A percentile compares a stretch with the other conserved stretches of the same genome.
Conservation (phyloP, 2,797 vertebrate genomes). For the Erithacus rubecula region DNA sequence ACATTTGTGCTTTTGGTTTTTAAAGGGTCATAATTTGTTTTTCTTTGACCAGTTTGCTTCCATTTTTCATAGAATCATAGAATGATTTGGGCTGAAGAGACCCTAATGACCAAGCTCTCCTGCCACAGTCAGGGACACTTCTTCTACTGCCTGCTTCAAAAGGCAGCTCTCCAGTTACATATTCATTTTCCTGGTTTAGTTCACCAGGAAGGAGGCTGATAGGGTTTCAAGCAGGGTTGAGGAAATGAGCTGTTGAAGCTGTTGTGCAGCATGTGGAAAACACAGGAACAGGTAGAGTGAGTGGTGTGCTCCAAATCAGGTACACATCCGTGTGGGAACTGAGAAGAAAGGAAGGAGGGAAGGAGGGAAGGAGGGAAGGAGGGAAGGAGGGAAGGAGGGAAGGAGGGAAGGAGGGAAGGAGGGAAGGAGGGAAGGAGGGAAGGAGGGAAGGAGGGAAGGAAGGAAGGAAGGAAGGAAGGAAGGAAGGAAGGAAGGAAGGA, state of each 20-base stretch:
- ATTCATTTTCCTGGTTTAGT: neutral
- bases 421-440: too few species aligned
- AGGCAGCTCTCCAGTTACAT: neutral
- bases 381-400: neutral
- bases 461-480: too few species aligned
- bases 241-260: neutral
- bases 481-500: too few species aligned
- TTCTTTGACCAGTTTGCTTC: neutral
- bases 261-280: neutral
- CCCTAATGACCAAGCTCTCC: fast-evolving
- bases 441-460: too few species aligned
- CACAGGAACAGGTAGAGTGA: neutral
- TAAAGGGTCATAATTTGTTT: neutral
- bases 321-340: neutral
- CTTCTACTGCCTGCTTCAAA: neutral
- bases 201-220: neutral
- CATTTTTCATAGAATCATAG: neutral
- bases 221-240: neutral
- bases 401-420: too few species aligned
- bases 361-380: too few species aligned
- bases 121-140: neutral
- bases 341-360: too few species aligned
- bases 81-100: neutral
- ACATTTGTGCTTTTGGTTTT: fast-evolving
- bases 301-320: neutral